These are phyloP conservation scores for Eurystomus glaucurus DNA, from an alignment of 2,797 vertebrate genomes.

Conservation along the genomic window DNA sequence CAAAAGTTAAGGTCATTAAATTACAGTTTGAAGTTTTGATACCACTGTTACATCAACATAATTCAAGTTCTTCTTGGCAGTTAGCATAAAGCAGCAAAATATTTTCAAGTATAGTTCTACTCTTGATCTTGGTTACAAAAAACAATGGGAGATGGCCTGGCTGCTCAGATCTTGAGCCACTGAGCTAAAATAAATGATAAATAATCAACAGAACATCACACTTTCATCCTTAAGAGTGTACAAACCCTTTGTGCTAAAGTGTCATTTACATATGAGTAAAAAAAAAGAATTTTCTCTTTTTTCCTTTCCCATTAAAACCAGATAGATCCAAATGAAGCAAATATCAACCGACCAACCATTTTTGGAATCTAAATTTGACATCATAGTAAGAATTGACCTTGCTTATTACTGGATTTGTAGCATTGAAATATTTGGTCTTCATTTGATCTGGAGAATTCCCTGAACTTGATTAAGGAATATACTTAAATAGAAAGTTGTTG, in stretches of 20 bases:
- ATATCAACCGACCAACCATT: neutral
- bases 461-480: neutral
- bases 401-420: neutral
- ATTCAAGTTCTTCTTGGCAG: neutral
- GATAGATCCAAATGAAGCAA: neutral
- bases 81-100: neutral
- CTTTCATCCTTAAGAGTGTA: neutral
- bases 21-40: neutral
- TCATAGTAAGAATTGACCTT: neutral
- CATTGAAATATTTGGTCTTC: neutral
- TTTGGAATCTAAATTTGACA: neutral
- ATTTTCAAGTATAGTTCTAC: neutral
- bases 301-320: neutral
- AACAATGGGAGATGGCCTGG: neutral
- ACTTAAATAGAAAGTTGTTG: neutral
- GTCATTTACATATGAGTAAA: neutral
- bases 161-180: neutral
- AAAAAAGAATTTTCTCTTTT: neutral
- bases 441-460: neutral
- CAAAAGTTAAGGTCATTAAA: neutral
- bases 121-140: neutral
- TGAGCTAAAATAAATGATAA: neutral
- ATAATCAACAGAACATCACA: rapidly evolving
- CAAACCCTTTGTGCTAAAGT: neutral
- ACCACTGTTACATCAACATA: neutral